A percentile compares a stretch with the other conserved stretches of the same genome.
Conservation (phyloP, 2,797 vertebrate genomes). For the Bradypodion ventrale region DNA sequence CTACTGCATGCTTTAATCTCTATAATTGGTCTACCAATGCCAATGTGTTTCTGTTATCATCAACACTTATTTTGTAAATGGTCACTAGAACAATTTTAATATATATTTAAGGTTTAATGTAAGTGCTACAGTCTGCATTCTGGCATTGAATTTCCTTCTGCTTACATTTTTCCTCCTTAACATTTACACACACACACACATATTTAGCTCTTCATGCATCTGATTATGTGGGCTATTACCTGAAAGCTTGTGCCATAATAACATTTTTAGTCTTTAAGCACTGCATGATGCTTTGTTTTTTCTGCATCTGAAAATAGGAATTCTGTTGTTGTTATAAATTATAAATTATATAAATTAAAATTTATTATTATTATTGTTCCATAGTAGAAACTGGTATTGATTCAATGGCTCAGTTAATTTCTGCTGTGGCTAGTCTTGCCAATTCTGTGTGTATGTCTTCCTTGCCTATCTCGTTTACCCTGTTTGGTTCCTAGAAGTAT, state of each 20-base stretch:
- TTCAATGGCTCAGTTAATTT: not conserved
- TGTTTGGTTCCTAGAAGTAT: not conserved
- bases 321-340: conserved; percentile 1
- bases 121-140: not conserved
- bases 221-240: not conserved
- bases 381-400: not conserved
- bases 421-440: not conserved
- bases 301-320: not conserved
- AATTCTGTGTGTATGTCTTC: not conserved
- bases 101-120: conserved; percentile 4
- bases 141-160: conserved; percentile 1
- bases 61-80: not conserved
- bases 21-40: not conserved
- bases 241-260: not conserved
- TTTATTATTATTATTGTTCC: too few relatives aligned
- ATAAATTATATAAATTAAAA: too few relatives aligned
- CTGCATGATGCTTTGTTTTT: not conserved
- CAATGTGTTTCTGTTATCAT: not conserved
- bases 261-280: not conserved
- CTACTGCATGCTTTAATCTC: not conserved
- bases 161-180: not conserved
- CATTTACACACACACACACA: too few relatives aligned
- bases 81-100: not conserved
- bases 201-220: not conserved
- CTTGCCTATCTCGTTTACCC: not conserved